Base-by-base conservation (phyloP, 2,113 vertebrate genomes). In the Syngnathoides biaculeatus region DNA sequence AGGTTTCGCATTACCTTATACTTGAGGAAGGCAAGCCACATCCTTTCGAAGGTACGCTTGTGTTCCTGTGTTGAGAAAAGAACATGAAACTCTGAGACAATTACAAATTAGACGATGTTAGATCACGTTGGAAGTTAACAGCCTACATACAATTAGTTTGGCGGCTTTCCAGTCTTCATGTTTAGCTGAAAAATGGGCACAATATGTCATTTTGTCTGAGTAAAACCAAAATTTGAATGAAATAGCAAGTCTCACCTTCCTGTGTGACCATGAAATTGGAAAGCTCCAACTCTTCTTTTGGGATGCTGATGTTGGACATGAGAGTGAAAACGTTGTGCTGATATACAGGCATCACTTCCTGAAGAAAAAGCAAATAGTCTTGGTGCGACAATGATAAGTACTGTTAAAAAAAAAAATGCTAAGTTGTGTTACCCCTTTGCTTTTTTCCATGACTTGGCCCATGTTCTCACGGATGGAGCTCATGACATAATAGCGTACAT, bases 1-100 rank as follows among this genome's bases (percentile, higher is more conserved):
- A 24, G 19, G 40, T 2, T 11, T 17, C 50, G 27, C 10, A 42
- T 20, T 87, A 99, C 97, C 93, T 94, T 94, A 77, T 96, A 87
- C 81, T 96, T 96, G 48, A 99, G 90, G 72, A 98, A 98, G 8
- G 86, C 77, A 2, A 99, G 92, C 97, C 97, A 99, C 93, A 97
- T 94, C 40, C 75, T 90, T 81, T 98, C 91, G 84, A 97, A 98
- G 0, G 72, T 88, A 15, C 91, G 93, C 64, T 71, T 94, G 82
- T 99, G 97, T 35, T 97, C 95, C 97, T 99, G 87, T 1, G 73
- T 22, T 8, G 59, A 24, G 4, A 42, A 42, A 43, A 15, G 6
- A 74, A 64, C 14, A 39, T 77, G 12, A 43, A 67, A 24, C 56
- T 71, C 1, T 11, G 2, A 68, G 61, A 60, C 8, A 14, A 45